These are phyloP conservation scores for Sinohyriopsis cumingii DNA, from an alignment of 2,888 invertebrate species.

Conservation along the genomic window DNA sequence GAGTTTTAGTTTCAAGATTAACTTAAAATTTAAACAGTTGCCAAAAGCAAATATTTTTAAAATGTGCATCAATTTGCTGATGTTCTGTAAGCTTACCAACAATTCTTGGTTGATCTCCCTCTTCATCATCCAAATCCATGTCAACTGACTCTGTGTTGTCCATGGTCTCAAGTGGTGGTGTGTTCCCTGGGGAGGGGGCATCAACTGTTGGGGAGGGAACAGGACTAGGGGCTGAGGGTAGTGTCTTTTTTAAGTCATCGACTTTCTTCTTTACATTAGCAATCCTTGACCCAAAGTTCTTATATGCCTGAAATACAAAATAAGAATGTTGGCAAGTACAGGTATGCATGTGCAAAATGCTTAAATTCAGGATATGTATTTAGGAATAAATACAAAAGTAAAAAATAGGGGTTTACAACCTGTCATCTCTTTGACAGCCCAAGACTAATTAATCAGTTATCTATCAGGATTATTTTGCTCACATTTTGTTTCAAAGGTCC, in stretches of 20 bases:
- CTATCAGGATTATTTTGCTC: no score
- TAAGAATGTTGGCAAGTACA: neutral
- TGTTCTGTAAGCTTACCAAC: slow-evolving; percentile 20
- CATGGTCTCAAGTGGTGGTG: slow-evolving; percentile 51
- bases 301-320: slow-evolving; percentile 83
- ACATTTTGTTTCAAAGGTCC: no score
- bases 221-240: slow-evolving; percentile 78
- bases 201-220: slow-evolving; percentile 79
- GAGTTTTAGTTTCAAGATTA: no score
- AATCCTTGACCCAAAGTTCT: slow-evolving; percentile 91
- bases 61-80: neutral
- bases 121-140: slow-evolving; percentile 66
- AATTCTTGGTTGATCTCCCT: slow-evolving; percentile 21
- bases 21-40: no score
- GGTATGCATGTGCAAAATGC: neutral
- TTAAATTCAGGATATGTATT: neutral
- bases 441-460: no score
- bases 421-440: no score
- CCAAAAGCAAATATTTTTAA: no score
- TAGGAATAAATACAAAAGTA: neutral
- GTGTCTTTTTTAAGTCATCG: slow-evolving; percentile 83
- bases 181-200: slow-evolving; percentile 85
- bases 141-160: slow-evolving; percentile 64
- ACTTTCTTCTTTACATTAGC: slow-evolving; percentile 88
- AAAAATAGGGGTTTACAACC: neutral